These are phyloP conservation scores for Drosophila prosaltans DNA, from an alignment of 1,140 invertebrate species.

Conservation along the genomic window DNA sequence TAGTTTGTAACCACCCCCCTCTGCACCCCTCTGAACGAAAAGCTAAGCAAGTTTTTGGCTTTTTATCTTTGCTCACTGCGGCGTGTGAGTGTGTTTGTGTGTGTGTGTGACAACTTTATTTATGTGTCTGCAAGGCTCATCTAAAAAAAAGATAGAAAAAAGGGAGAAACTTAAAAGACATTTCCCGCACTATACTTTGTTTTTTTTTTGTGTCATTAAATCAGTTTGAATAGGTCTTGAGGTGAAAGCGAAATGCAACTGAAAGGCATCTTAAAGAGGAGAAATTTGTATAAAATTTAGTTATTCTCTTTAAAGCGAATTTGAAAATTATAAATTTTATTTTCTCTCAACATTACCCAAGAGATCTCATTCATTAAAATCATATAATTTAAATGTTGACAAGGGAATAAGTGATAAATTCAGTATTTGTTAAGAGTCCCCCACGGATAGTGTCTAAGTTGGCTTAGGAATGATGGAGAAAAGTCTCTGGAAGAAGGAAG, in stretches of 20 bases:
- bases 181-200: slow-evolving; percentile 51
- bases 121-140: slow-evolving; percentile 74
- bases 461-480: neutral
- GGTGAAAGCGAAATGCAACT: slow-evolving; percentile 34
- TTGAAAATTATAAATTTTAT: no score
- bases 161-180: slow-evolving; percentile 70
- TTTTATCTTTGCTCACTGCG: slow-evolving; percentile 18
- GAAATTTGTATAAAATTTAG: no score
- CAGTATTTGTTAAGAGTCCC: slow-evolving; percentile 2
- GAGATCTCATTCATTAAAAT: slow-evolving; percentile 6
- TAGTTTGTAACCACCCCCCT: neutral
- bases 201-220: slow-evolving; percentile 53
- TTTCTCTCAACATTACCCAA: neutral
- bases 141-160: slow-evolving; percentile 37
- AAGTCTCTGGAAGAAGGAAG: neutral
- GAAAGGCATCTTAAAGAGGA: neutral
- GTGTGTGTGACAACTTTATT: slow-evolving; percentile 66
- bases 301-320: no score
- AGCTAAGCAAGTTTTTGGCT: slow-evolving; percentile 48
- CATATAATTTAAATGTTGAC: neutral
- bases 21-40: neutral
- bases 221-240: slow-evolving; percentile 45
- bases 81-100: neutral
- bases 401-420: neutral
- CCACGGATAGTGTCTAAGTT: neutral